Evolutionary conservation across 2,888 invertebrate species (phyloP).

Genomic region (Drosophila sordidapex): DNA sequence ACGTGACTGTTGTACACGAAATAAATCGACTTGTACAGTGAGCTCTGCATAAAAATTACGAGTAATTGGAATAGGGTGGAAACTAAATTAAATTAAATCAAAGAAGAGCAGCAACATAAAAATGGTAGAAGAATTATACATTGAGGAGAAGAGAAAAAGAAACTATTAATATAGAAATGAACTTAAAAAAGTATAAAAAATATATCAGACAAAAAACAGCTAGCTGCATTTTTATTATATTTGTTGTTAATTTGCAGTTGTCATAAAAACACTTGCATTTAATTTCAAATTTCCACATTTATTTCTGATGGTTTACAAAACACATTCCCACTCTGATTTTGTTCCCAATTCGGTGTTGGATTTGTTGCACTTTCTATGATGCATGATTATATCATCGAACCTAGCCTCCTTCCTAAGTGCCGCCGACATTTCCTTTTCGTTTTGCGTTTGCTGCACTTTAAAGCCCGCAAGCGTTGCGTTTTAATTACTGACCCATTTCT

Average conservation of each 20-base stretch:
- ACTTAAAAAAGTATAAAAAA: background rate
- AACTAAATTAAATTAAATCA: background rate
- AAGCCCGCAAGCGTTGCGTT: slow-evolving; percentile 56
- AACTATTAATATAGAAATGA: background rate
- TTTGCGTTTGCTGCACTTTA: slow-evolving; percentile 31
- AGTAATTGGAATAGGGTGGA: background rate
- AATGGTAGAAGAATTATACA: background rate
- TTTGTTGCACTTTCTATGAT: slow-evolving; percentile 1
- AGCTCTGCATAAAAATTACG: slow-evolving; percentile 5
- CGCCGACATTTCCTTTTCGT: slow-evolving; percentile 7
- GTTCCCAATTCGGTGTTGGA: background rate
- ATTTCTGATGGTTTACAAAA: background rate
- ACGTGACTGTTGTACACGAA: slow-evolving; percentile 53
- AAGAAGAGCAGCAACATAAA: background rate
- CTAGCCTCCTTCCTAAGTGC: background rate
- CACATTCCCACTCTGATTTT: background rate
- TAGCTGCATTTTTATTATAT: background rate
- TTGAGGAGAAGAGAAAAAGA: background rate
- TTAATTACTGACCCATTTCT: slow-evolving; percentile 76
- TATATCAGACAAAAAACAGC: background rate
- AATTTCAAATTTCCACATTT: background rate
- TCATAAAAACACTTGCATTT: background rate
- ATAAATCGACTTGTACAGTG: slow-evolving; percentile 8
- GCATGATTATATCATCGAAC: slow-evolving; percentile 2
- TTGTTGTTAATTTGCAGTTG: background rate